Conservation (phyloP, 1,140 invertebrate species). For the Aporrectodea caliginosa region DNA sequence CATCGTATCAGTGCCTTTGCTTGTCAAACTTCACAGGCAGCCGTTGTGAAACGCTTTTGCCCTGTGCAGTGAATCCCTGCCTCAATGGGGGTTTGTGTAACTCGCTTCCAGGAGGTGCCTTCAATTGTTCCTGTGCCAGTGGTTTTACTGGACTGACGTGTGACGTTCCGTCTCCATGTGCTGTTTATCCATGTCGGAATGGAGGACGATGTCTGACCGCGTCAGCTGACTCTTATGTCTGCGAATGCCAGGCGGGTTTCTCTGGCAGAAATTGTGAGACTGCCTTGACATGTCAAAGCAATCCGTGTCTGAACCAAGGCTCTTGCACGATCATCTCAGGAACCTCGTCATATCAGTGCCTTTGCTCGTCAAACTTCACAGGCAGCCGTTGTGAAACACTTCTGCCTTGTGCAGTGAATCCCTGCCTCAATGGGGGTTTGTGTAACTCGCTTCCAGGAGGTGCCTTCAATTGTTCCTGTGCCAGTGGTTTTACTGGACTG, state of each 20-base stretch:
- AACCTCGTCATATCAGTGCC: slow-evolving; percentile 26
- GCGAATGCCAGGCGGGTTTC: slow-evolving; percentile 37
- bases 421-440: slow-evolving; percentile 2
- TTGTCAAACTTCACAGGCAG: slow-evolving; percentile 11
- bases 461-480: slow-evolving; percentile 33
- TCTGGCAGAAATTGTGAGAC: slow-evolving; percentile 14
- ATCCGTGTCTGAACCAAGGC: slow-evolving; percentile 16
- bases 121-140: slow-evolving; percentile 5
- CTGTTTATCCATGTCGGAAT: not conserved
- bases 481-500: slow-evolving; percentile 25
- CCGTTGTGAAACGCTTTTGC: slow-evolving; percentile 14
- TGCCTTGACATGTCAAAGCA: slow-evolving; percentile 5
- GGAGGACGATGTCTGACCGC: not conserved
- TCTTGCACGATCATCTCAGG: slow-evolving; percentile 25
- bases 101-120: not conserved
- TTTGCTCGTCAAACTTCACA: slow-evolving; percentile 13
- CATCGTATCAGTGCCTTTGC: slow-evolving; percentile 20
- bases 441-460: not conserved
- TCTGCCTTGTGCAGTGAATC: not conserved
- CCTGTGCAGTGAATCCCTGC: slow-evolving; percentile 8
- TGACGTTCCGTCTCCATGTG: not conserved
- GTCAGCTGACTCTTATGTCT: slow-evolving; percentile 1
- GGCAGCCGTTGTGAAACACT: slow-evolving; percentile 20
- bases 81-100: slow-evolving; percentile 23
- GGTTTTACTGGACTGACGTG: slow-evolving; percentile 9